Evolutionary conservation across 2,888 invertebrate genomes (phyloP).

Genomic region (Spisula subtruncata): DNA sequence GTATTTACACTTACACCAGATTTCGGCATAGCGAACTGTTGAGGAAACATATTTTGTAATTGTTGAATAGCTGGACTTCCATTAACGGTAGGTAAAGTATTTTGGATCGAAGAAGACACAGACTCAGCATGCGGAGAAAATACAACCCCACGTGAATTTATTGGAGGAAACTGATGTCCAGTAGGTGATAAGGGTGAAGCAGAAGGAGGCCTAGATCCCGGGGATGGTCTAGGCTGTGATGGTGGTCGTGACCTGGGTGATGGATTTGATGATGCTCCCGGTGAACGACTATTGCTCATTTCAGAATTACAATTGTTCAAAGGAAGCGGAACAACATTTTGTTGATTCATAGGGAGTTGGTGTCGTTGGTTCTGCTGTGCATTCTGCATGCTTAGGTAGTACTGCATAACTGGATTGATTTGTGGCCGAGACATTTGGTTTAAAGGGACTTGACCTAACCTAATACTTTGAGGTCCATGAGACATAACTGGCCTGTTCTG

Average conservation of each 20-base stretch:
- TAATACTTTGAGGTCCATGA: slow-evolving; percentile 49
- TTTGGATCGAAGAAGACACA: background rate
- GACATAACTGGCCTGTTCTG: slow-evolving; percentile 35
- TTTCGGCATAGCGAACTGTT: slow-evolving; percentile 27
- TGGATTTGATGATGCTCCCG: slow-evolving; percentile 60
- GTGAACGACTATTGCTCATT: slow-evolving; percentile 47
- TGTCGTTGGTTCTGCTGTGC: background rate
- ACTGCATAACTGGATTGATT: slow-evolving; percentile 60
- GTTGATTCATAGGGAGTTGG: background rate
- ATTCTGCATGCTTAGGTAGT: slow-evolving; percentile 51
- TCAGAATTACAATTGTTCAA: background rate
- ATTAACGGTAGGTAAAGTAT: background rate
- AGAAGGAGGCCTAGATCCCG: slow-evolving; percentile 63
- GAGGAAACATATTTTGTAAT: slow-evolving; percentile 45
- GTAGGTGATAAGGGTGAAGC: slow-evolving; percentile 62
- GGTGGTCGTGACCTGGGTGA: slow-evolving; percentile 66
- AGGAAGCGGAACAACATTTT: background rate
- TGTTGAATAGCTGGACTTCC: slow-evolving; percentile 45
- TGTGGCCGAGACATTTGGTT: slow-evolving; percentile 33
- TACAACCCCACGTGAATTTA: background rate
- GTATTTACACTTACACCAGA: background rate
- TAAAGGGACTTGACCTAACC: slow-evolving; percentile 30
- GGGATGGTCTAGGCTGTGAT: slow-evolving; percentile 62
- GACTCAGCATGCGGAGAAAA: slow-evolving; percentile 19
- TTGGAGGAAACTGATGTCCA: slow-evolving; percentile 13